phyloP scores from a whole-genome alignment of 2,797 vertebrate genomes.

The Streptopelia turtur region DNA sequence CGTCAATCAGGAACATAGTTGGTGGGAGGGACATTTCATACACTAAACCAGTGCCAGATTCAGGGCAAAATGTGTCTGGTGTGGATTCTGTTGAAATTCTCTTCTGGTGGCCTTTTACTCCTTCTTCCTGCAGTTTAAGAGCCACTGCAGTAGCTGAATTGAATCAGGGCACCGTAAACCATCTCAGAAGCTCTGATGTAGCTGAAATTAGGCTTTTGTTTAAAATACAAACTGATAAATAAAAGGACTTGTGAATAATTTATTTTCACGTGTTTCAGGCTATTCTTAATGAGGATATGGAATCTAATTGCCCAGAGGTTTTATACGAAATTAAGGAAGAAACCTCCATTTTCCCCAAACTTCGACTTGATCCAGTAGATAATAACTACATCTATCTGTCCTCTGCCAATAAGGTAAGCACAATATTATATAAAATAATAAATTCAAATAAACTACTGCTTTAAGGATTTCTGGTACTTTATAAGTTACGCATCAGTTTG shows the following conservation, averaged over 20 bases:
- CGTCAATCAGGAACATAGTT: neutral
- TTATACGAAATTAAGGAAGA: slow-evolving; percentile 82
- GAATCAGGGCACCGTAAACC: neutral
- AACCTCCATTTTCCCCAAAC: slow-evolving; percentile 79
- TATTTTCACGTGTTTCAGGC: slow-evolving; percentile 71
- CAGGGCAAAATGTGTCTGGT: neutral
- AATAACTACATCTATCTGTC: slow-evolving; percentile 80
- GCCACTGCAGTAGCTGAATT: neutral
- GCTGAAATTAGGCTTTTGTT: neutral
- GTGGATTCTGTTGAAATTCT: neutral
- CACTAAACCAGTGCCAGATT: neutral
- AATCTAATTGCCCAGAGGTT: slow-evolving; percentile 80
- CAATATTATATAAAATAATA: neutral
- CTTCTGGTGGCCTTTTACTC: neutral
- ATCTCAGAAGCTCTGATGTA: neutral
- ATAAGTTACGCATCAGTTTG: neutral
- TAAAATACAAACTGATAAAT: neutral
- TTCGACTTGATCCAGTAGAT: slow-evolving; percentile 77
- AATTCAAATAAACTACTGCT: neutral
- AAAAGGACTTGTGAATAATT: slow-evolving; percentile 36
- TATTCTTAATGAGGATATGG: slow-evolving; percentile 78
- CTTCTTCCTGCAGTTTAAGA: neutral
- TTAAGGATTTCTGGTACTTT: neutral
- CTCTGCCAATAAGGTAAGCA: slow-evolving; percentile 78
- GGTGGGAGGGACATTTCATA: neutral